Evolutionary conservation across 1,140 invertebrate genomes (phyloP).

Genomic region (Drosophila tani): DNA sequence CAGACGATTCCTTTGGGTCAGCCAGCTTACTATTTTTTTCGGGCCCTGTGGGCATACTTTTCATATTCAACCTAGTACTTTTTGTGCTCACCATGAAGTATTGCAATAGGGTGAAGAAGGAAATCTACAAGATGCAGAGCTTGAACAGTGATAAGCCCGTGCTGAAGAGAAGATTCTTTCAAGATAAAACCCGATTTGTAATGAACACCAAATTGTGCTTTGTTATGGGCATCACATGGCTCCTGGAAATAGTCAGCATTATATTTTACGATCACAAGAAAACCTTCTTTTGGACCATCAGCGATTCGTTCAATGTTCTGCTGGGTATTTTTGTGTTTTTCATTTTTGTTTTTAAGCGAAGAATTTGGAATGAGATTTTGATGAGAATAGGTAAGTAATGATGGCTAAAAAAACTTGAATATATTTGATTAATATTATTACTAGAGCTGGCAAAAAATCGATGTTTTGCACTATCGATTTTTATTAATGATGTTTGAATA

Average conservation of each 20-base stretch:
- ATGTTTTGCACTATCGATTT: too few relatives aligned
- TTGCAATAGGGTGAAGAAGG: slow-evolving; percentile 89
- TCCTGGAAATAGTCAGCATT: slow-evolving; percentile 88
- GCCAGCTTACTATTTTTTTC: slow-evolving; percentile 88
- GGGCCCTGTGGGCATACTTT: slow-evolving; percentile 87
- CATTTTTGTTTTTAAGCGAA: slow-evolving; percentile 88
- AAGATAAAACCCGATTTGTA: slow-evolving; percentile 88
- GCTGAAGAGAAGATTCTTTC: slow-evolving; percentile 86
- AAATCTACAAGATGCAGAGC: slow-evolving; percentile 88
- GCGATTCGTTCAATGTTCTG: slow-evolving; percentile 88
- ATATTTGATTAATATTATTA: not conserved
- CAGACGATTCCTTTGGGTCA: slow-evolving; percentile 73
- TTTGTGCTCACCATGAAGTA: slow-evolving; percentile 89
- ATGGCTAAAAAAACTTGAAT: too few relatives aligned
- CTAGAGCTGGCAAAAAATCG: too few relatives aligned
- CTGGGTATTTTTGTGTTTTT: slow-evolving; percentile 89
- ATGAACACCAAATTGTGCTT: slow-evolving; percentile 91
- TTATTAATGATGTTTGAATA: too few relatives aligned
- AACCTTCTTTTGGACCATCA: slow-evolving; percentile 86
- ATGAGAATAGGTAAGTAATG: slow-evolving; percentile 85
- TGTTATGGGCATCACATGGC: slow-evolving; percentile 91
- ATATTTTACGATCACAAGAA: slow-evolving; percentile 85
- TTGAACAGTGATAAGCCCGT: slow-evolving; percentile 85
- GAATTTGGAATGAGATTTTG: slow-evolving; percentile 86
- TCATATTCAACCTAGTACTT: slow-evolving; percentile 88